These are phyloP conservation scores for Andrena minutula DNA, from an alignment of 2,888 invertebrate species.

Conservation along the genomic window DNA sequence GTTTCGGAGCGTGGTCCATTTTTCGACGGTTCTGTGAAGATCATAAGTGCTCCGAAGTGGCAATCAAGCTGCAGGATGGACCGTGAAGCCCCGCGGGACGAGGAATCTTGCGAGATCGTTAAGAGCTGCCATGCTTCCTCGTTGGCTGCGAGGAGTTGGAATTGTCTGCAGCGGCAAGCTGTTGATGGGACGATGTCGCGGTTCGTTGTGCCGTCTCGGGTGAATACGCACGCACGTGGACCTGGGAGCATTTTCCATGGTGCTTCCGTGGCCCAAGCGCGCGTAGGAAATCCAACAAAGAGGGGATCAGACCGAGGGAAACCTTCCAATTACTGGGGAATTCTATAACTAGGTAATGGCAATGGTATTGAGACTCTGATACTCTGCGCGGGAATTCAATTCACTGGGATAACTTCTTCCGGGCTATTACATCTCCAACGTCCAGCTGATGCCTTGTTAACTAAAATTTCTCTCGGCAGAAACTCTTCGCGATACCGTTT, in stretches of 20 bases:
- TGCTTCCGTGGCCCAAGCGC: too few species aligned
- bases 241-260: too few species aligned
- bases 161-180: conserved; percentile 22
- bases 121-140: conserved; percentile 9
- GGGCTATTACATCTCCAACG: too few species aligned
- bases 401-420: too few species aligned
- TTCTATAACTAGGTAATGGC: too few species aligned
- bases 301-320: too few species aligned
- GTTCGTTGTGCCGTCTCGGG: neutral
- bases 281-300: too few species aligned
- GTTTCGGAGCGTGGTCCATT: neutral
- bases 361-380: too few species aligned
- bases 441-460: too few species aligned
- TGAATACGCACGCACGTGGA: neutral
- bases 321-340: too few species aligned
- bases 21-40: conserved; percentile 6
- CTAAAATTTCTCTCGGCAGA: neutral
- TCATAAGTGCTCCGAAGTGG: neutral
- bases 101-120: conserved; percentile 18
- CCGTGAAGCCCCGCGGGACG: neutral
- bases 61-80: conserved; percentile 5
- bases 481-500: neutral
- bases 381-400: too few species aligned
- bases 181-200: conserved; percentile 19
- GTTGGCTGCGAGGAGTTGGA: neutral